Evolutionary conservation across 2,797 vertebrate species (phyloP), one percentile per base, ranked within the genome.

Genomic region (Gymnoscopelus braueri): DNA sequence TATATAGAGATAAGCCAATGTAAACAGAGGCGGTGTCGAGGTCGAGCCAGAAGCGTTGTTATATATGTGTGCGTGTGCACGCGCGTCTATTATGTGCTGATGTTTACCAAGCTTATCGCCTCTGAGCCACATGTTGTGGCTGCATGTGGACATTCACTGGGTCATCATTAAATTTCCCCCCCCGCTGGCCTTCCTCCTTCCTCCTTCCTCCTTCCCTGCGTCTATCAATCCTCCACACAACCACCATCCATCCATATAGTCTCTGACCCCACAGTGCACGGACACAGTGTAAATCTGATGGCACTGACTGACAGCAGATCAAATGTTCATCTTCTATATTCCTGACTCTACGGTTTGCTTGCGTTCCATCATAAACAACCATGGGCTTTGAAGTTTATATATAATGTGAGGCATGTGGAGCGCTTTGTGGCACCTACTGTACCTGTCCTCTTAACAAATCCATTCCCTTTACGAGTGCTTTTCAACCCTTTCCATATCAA

Each of bases 1-100:
- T 84, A 76, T 76, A 81, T 63, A 78, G 73, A 67, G 87, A 87
- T 83, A 88, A 89, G 74, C 72, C 72, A 60, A 54, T 77, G 80
- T 79, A 71, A 90, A 88, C 70, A 75, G 80, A 84, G 79, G 67
- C 15, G 26, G 53, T 65, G 74, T 60, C 67, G 48, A 57, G 65
- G 19, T 58, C 29, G 9, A 67, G n/a, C 63, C 44, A 54, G 56
- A 13, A 2, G 75, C 65, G 81, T 75, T 78, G 10, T 69, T 54
- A 61, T 49, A 44, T 29, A 2, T 29, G 26, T 29, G 26, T 29
- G 26, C 3, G 26, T 29, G 26, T 29, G 26, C 2, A 2, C 3
- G 26, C 3, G 26, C 5, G 32, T 29, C 24, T 39, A 54, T 69
- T 78, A 80, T 87, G 66, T 78, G 69, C 48, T 65, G 67, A 73